Conservation (phyloP, 1,140 invertebrate genomes). For the Pectinophora gossypiella region DNA sequence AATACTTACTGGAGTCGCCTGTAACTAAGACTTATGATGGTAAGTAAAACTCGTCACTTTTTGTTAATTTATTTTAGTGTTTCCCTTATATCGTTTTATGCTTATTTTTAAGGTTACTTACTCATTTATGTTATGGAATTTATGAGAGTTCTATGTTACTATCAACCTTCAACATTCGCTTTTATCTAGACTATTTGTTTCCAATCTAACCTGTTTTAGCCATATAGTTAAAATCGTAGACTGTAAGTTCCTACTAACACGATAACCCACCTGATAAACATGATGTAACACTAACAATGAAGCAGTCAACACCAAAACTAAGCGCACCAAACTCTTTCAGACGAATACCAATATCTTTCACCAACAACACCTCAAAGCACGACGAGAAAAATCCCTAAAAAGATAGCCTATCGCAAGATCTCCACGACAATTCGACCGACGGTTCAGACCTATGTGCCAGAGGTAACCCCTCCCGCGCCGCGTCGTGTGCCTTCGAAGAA, state of each 20-base stretch:
- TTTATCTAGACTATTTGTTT: too few relatives aligned
- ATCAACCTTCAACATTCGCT: too few relatives aligned
- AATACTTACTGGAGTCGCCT: slow-evolving; percentile 66
- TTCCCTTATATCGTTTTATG: too few relatives aligned
- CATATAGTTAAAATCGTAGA: too few relatives aligned
- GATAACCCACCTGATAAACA: background rate
- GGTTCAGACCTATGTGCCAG: slow-evolving; percentile 4
- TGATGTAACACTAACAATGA: background rate
- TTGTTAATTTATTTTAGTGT: too few relatives aligned
- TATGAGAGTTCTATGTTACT: too few relatives aligned
- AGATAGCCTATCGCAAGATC: slow-evolving; percentile 44
- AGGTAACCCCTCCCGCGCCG: slow-evolving; percentile 28
- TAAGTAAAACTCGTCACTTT: too few relatives aligned
- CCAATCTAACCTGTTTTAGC: too few relatives aligned
- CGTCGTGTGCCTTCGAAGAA: slow-evolving; percentile 36
- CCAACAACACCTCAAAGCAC: slow-evolving; percentile 43
- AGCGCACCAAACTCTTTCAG: slow-evolving; percentile 26
- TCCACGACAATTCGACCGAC: slow-evolving; percentile 45
- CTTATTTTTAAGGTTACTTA: too few relatives aligned
- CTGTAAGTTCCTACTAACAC: too few relatives aligned
- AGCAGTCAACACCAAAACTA: background rate
- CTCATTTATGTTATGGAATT: too few relatives aligned
- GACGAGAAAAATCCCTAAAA: slow-evolving; percentile 32
- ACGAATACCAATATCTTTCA: slow-evolving; percentile 63
- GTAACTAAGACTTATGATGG: slow-evolving; percentile 63